Evolutionary conservation across 92 coral and sea anemone species (phyloP).

Genomic region (Parazoanthus atlanticus): DNA sequence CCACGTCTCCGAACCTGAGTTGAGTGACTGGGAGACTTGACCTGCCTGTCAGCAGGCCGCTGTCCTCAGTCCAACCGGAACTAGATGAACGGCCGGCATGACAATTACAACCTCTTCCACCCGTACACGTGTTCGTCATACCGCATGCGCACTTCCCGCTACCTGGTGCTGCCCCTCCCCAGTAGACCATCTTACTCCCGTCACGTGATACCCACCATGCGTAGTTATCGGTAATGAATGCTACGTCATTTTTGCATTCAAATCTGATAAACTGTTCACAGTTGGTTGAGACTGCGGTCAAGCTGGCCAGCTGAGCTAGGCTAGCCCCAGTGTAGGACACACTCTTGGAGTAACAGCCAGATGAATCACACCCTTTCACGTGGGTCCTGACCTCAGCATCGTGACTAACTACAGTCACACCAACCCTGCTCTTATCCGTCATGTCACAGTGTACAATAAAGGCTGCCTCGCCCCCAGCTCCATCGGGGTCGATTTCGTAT

Average conservation of each 20-base stretch:
- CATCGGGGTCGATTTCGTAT: too few relatives aligned
- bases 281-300: slow-evolving; percentile 50
- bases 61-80: slow-evolving; percentile 57
- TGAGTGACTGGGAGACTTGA: slow-evolving; percentile 65
- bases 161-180: slow-evolving; percentile 68
- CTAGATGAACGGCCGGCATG: not conserved
- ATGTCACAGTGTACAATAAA: too few relatives aligned
- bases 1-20: slow-evolving; percentile 66
- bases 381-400: too few relatives aligned
- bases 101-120: slow-evolving; percentile 53
- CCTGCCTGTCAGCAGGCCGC: slow-evolving; percentile 69
- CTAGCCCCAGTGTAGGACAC: too few relatives aligned
- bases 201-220: slow-evolving; percentile 48
- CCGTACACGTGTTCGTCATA: slow-evolving; percentile 52
- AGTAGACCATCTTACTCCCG: not conserved
- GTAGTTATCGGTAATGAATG: not conserved
- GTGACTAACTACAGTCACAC: too few relatives aligned
- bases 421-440: too few relatives aligned
- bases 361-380: not conserved
- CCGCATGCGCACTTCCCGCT: too few relatives aligned
- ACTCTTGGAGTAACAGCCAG: too few relatives aligned
- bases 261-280: slow-evolving; percentile 68
- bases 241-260: slow-evolving; percentile 48
- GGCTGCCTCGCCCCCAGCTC: too few relatives aligned
- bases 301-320: slow-evolving; percentile 9